These are phyloP conservation scores for Eulemur albifrons DNA, from an alignment of 2,797 vertebrate genomes.

Conservation along the genomic window DNA sequence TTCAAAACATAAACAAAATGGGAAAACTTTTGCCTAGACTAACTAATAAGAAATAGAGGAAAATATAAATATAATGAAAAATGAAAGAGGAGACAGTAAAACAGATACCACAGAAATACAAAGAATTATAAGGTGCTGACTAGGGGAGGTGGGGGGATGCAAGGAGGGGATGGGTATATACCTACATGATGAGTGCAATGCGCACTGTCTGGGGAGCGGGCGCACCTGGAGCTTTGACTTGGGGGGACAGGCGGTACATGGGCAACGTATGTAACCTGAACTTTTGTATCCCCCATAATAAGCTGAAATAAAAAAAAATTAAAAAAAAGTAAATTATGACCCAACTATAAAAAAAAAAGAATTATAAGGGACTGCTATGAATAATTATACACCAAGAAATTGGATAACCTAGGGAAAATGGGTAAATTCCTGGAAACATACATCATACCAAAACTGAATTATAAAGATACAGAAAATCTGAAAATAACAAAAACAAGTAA, in stretches of 20 bases:
- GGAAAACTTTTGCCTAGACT: neutral
- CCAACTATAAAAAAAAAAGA: neutral
- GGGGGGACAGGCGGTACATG: no score
- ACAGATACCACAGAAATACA: neutral
- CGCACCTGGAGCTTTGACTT: no score
- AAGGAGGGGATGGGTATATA: no score
- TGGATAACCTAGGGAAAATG: neutral
- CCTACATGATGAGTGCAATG: no score
- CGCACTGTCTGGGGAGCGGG: no score
- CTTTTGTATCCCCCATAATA: no score
- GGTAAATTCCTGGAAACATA: neutral
- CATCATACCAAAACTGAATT: neutral
- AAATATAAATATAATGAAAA: neutral
- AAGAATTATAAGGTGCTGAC: neutral
- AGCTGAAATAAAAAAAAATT: no score
- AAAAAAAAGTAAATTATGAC: no score
- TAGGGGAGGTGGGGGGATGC: no score
- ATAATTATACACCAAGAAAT: neutral
- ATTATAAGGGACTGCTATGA: neutral
- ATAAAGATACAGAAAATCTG: neutral
- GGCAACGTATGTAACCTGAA: no score
- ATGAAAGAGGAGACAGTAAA: neutral
- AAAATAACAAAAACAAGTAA: neutral
- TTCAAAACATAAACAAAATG: neutral
- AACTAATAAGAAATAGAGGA: neutral